These are phyloP conservation scores for Scortum barcoo DNA, from an alignment of 2,113 vertebrate species.

Conservation along the genomic window DNA sequence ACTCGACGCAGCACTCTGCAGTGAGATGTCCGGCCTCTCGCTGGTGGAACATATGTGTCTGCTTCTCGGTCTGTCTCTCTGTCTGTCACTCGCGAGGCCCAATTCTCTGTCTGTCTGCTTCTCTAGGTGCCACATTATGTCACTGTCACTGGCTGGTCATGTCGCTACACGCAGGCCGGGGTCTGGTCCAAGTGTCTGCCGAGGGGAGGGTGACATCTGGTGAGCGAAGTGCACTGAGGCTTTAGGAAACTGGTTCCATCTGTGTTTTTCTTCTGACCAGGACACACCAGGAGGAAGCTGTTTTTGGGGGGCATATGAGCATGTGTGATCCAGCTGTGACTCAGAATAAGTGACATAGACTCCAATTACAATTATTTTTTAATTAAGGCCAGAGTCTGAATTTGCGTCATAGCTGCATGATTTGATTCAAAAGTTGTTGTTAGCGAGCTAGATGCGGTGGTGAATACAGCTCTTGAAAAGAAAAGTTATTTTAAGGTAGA, in stretches of 20 bases:
- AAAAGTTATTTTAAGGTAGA: not conserved
- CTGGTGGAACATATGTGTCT: conserved; percentile 48
- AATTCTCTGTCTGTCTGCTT: conserved; percentile 60
- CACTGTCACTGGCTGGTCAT: conserved; percentile 68
- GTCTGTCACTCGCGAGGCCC: conserved; percentile 54
- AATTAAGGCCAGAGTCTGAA: not conserved
- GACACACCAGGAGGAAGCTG: not conserved
- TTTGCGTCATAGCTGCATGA: not conserved
- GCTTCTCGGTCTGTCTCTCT: conserved; percentile 48
- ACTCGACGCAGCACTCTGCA: conserved; percentile 47
- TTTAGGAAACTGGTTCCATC: conserved; percentile 42
- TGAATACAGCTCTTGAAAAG: not conserved
- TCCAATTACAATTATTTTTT: not conserved
- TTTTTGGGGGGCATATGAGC: not conserved
- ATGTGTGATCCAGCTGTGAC: conserved; percentile 2
- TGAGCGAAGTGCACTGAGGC: conserved; percentile 64
- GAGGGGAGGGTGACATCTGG: conserved; percentile 78
- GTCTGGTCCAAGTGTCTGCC: conserved; percentile 59
- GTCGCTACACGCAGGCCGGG: conserved; percentile 70
- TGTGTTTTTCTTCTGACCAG: conserved; percentile 33
- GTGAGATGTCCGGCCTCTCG: conserved; percentile 19
- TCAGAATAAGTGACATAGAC: not conserved
- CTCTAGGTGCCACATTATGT: conserved; percentile 71
- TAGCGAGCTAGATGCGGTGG: not conserved
- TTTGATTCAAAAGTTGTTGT: conserved; percentile 3